Evolutionary conservation across 2,888 invertebrate species (phyloP), one percentile per base, ranked within the genome.

Genomic region (Andricus curvator): DNA sequence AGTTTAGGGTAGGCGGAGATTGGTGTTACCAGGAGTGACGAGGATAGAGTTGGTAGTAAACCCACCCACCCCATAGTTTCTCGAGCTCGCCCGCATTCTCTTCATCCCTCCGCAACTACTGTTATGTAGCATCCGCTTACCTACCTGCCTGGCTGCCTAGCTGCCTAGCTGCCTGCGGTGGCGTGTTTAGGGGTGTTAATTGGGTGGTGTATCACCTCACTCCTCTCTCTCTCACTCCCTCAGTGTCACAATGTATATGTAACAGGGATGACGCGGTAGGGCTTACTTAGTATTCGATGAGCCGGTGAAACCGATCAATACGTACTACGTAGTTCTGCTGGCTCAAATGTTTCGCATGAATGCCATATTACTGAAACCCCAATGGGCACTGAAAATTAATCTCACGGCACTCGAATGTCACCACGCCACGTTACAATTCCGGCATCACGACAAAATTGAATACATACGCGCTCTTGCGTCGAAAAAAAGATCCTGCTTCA

Each of bases 141-240:
- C 83, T 80, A 81, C 79, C 79, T 83, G 81, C 80, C 82, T 82
- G 77, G 79, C 80, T 80, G 83, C 83, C 82, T 82, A 78, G 79
- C 80, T 80, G 83, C 83, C 83, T 67, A 62, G 56, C 83, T 85
- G 85, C 82, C 87, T 86, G 87, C 85, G 88, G 88, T 87, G 85
- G 89, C 88, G 88, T 88, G 89, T 89, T 89, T 88, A 89, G 88
- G 89, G 90, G 90, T 89, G 90, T 88, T 89, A 89, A 90, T 90
- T 89, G 90, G 89, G 88, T 89, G 89, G 90, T 89, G 89, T 89
- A 90, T 89, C 89, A 87, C 87, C 86, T 88, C 86, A 86, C 86
- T 85, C 88, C 84, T 87, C 84, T 85, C 86, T 84, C 85, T 79
- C 86, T 87, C 84, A 87, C 84, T 85, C 86, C 84, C 85, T 79